Percentiles rank a stretch among this genome's conserved stretches.
These are phyloP conservation scores for Fragum fragum DNA, from an alignment of 2,888 invertebrate genomes.

Conservation along the genomic window DNA sequence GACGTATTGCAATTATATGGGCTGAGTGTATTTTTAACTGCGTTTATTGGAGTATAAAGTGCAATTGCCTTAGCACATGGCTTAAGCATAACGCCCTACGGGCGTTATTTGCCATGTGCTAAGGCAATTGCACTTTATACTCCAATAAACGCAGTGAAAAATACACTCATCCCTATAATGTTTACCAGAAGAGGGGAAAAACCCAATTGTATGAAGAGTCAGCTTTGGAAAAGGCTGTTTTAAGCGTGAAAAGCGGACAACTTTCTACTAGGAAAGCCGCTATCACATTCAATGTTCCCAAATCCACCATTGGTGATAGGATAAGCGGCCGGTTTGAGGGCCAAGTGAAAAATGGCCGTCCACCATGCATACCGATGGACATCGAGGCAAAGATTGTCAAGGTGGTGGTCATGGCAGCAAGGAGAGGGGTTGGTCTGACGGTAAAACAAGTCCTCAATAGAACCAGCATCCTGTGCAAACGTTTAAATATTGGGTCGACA, in stretches of 20 bases:
- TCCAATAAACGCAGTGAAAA: no score
- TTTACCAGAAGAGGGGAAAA: conserved; percentile 12
- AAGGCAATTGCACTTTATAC: no score
- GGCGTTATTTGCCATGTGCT: no score
- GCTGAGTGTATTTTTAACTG: no score
- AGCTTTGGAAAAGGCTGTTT: conserved; percentile 22
- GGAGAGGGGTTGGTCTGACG: conserved; percentile 53
- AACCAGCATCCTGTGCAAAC: conserved; percentile 29
- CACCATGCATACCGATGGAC: conserved; percentile 40
- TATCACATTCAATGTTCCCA: conserved; percentile 29
- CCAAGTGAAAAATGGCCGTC: conserved; percentile 28
- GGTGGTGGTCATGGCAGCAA: conserved; percentile 41
- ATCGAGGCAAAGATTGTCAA: conserved; percentile 50
- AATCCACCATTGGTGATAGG: conserved; percentile 40
- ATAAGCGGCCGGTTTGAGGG: conserved; percentile 33
- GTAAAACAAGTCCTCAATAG: conserved; percentile 39
- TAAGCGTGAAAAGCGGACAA: conserved; percentile 22
- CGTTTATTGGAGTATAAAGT: no score
- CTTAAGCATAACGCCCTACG: no score
- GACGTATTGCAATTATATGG: no score
- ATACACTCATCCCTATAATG: no score
- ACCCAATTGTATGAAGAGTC: neutral
- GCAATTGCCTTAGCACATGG: no score
- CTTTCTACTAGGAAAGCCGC: conserved; percentile 37
- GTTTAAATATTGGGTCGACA: conserved; percentile 25